Percentiles rank a stretch among this genome's conserved stretches.
phyloP scores from a whole-genome alignment of 2,797 vertebrate species.

The Podargus strigoides region DNA sequence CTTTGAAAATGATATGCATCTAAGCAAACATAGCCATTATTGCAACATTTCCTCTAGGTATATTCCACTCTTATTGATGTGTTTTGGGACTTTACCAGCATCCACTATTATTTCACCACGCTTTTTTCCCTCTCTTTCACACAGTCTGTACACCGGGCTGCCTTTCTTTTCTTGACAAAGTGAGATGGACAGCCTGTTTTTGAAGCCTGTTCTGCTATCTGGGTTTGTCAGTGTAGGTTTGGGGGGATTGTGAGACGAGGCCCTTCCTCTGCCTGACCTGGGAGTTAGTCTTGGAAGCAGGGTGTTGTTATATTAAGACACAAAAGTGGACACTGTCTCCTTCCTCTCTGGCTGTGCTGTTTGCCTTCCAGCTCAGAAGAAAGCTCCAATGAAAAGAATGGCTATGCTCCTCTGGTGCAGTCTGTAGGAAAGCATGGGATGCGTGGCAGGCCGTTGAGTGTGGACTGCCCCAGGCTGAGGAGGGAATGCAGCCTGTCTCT shows the following conservation, averaged over 20 bases:
- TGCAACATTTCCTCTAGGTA: slow-evolving; percentile 5
- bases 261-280: neutral
- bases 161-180: neutral
- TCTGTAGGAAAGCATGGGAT: neutral
- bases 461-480: neutral
- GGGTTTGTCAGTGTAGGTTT: neutral
- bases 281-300: neutral
- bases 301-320: neutral
- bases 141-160: neutral
- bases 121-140: neutral
- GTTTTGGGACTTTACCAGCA: neutral
- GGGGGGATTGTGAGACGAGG: fast-evolving
- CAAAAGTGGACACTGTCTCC: too few species aligned
- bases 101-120: neutral
- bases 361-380: neutral
- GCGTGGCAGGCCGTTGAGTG: fast-evolving
- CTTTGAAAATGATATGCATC: neutral
- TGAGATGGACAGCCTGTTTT: neutral
- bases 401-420: too few species aligned
- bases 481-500: neutral
- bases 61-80: neutral
- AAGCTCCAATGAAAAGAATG: neutral
- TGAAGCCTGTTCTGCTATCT: neutral
- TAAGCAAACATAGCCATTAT: neutral
- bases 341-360: neutral